phyloP scores from a whole-genome alignment of 2,113 vertebrate species.

The Vombatus ursinus region DNA sequence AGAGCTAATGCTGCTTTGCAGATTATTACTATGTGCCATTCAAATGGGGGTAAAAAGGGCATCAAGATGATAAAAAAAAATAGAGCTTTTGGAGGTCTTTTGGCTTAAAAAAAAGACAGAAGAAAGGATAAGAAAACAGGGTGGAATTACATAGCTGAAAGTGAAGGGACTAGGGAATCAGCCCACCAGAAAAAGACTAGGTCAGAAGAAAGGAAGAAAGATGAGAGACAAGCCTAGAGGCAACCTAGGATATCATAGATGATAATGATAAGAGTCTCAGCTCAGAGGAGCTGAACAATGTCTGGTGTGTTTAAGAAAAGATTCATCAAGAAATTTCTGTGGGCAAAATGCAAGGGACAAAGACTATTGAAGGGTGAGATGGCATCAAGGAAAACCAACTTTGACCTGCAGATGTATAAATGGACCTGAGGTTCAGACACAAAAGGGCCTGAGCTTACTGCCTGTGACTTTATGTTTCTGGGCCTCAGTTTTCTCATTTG shows the following conservation, averaged over 20 bases:
- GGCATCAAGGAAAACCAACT: not conserved
- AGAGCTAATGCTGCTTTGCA: not conserved
- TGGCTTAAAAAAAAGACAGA: not conserved
- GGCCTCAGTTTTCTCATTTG: not conserved
- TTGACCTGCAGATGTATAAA: not conserved
- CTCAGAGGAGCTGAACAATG: not conserved
- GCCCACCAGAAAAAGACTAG: not conserved
- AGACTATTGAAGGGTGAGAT: not conserved
- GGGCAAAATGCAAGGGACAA: not conserved
- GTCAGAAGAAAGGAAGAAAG: not conserved
- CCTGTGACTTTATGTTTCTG: not conserved
- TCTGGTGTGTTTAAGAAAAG: not conserved
- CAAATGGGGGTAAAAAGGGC: accelerated
- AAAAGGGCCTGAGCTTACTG: not conserved
- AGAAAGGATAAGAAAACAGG: too few species aligned
- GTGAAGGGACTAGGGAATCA: not conserved
- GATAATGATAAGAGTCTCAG: not conserved
- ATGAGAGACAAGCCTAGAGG: too few species aligned
- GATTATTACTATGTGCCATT: accelerated
- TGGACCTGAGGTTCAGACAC: not conserved
- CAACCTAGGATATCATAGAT: not conserved
- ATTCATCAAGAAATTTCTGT: not conserved
- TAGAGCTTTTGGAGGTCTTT: not conserved
- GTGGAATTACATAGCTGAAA: accelerated
- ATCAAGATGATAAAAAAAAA: not conserved